Base-by-base conservation (phyloP, 2,113 vertebrate species). In the Platysternon megacephalum region DNA sequence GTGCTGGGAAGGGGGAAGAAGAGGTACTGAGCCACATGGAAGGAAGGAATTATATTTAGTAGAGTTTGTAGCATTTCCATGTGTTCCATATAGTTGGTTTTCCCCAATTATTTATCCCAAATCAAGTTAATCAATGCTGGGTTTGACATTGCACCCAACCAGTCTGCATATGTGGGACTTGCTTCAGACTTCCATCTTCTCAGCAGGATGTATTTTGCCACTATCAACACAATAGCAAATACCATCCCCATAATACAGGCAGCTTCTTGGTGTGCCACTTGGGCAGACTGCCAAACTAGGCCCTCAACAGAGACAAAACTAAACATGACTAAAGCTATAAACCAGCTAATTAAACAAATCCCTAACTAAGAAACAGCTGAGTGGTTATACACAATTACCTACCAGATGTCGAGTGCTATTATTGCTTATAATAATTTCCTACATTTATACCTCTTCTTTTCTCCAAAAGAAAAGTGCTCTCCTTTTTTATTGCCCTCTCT, bases 11-110 rank as follows among this genome's bases (percentile, higher is more conserved):
- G 39, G 11, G 16, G 49, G 58, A 21, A 42, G 32, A 72, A 72
- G 17, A 17, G 19, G 5, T 0, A 76, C 26, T 55, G 5, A 89
- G 51, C 21, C 19, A 85, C 82, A 80, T 29, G 84, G 28, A 11
- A 11, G 35, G 39, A 28, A 22, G 8, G 49, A 51, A 48, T 7
- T 6, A 28, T 65, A 44, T 26, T 21, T 35, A 49, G 44, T 46
- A 76, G 0, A 0, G 28, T 16, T 22, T 44, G 55, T 53, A 52
- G 90, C 12, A 46, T 82, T 76, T 16, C 74, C 35, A 24, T 10
- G 52, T 85, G 82, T 11, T 2, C 14, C 12, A 48, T n/a, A 35
- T 5, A 51, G 3, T 12, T 0, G 0, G 24, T 93, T 84, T 94
- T 74, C 5, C 26, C 80, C 55, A 39, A 82, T 21, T 46, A 42